Evolutionary conservation across 2,113 vertebrate genomes (phyloP).

Genomic region (Xiphorhynchus elegans): DNA sequence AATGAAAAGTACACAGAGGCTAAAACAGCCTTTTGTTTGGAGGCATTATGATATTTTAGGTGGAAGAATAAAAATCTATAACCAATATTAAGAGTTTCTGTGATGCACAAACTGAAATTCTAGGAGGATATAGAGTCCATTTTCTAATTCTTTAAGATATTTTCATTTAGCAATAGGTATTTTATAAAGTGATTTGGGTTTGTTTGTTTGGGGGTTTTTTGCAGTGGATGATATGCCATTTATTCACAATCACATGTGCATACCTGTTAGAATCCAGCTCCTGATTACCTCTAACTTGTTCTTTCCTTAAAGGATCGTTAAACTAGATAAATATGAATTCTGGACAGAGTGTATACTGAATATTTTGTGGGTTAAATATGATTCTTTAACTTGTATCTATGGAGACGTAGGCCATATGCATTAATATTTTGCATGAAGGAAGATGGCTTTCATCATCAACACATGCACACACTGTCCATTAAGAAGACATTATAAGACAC

Average conservation of each 20-base stretch:
- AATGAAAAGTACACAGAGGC: not conserved
- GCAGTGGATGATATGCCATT: not conserved
- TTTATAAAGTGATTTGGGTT: not conserved
- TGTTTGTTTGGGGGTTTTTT: not conserved
- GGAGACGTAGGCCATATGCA: constrained; percentile 11
- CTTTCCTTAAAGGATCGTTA: not conserved
- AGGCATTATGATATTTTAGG: not conserved
- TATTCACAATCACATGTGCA: not conserved
- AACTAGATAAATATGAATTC: not conserved
- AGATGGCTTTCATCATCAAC: constrained; percentile 46
- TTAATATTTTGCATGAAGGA: constrained; percentile 48
- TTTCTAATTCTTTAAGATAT: not conserved
- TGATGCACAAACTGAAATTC: not conserved
- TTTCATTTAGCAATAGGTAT: not conserved
- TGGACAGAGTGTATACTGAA: not conserved
- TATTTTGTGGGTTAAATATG: constrained; percentile 21
- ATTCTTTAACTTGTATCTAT: constrained; percentile 50
- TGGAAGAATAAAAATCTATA: not conserved
- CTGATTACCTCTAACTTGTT: not conserved
- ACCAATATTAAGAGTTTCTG: not conserved
- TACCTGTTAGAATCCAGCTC: not conserved
- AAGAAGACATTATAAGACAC: constrained; percentile 39
- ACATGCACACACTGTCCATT: constrained; percentile 53
- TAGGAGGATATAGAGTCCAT: not conserved
- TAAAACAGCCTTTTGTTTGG: not conserved